Percentiles rank a stretch among this genome's conserved stretches.
Evolutionary conservation across 2,888 invertebrate genomes (phyloP).

Genomic region (Spilosoma lubricipeda): DNA sequence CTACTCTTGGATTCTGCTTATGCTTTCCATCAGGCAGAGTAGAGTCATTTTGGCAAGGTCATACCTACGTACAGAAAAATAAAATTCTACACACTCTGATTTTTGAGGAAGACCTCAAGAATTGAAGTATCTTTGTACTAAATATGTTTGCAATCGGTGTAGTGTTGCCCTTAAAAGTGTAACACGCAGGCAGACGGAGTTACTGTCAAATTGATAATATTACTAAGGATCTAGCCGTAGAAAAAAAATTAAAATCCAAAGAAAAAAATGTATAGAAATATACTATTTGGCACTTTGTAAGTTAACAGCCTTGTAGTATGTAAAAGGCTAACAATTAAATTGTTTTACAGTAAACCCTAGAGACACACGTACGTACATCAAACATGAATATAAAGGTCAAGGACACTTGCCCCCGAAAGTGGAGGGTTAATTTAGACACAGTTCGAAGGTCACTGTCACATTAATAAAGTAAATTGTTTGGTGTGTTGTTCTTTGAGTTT

Average conservation of each 20-base stretch:
- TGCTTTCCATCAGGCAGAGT: no score
- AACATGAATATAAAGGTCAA: conserved; percentile 25
- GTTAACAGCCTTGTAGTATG: not conserved
- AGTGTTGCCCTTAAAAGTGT: no score
- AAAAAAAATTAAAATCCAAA: not conserved
- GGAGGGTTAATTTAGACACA: conserved; percentile 55
- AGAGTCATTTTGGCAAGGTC: no score
- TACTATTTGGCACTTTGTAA: not conserved
- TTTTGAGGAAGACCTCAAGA: no score
- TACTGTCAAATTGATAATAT: no score
- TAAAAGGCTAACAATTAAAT: not conserved
- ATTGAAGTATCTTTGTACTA: no score
- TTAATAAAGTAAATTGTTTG: conserved; percentile 29
- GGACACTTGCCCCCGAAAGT: conserved; percentile 18
- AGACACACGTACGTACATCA: conserved; percentile 20
- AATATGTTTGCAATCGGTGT: no score
- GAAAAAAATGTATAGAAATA: not conserved
- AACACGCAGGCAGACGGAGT: no score
- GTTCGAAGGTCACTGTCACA: conserved; percentile 51
- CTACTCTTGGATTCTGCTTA: no score
- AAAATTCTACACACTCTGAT: no score
- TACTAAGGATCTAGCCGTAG: not conserved
- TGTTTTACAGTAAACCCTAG: conserved; percentile 13
- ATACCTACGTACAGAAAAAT: no score
- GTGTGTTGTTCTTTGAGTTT: conserved; percentile 16